These are phyloP conservation scores for Mus minutoides DNA, from an alignment of 2,797 vertebrate genomes.

Conservation along the genomic window DNA sequence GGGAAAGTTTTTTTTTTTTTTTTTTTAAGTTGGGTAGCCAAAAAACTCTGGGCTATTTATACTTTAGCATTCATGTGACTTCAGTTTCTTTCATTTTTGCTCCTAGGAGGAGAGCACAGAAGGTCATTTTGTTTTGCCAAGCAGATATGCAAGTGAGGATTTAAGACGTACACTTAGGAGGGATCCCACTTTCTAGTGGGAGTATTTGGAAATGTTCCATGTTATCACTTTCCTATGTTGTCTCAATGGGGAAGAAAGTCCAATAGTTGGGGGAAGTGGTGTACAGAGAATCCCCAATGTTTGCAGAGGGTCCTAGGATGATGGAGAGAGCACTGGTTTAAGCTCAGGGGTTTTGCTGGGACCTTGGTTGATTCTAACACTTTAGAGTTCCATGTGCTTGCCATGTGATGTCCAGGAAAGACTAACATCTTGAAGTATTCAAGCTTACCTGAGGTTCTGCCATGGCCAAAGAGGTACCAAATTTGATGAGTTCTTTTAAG, in stretches of 20 bases:
- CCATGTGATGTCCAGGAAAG: conserved; percentile 27
- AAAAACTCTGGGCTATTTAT: conserved; percentile 82
- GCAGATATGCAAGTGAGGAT: conserved; percentile 45
- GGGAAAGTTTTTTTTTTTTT: conserved; percentile 60
- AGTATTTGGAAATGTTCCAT: fast-evolving
- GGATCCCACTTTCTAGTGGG: conserved; percentile 61
- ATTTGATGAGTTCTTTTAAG: background rate
- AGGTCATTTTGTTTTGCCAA: conserved; percentile 71
- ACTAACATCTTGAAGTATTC: background rate
- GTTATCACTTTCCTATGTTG: background rate
- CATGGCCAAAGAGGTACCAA: background rate
- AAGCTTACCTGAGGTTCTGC: background rate
- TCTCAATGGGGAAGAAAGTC: fast-evolving
- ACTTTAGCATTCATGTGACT: conserved; percentile 79
- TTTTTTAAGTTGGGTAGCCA: conserved; percentile 79
- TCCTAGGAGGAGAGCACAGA: conserved; percentile 72
- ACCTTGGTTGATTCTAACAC: background rate
- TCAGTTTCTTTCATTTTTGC: conserved; percentile 75
- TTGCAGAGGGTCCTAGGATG: background rate
- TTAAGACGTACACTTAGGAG: conserved; percentile 70
- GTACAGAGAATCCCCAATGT: background rate
- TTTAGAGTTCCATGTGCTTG: conserved; percentile 45
- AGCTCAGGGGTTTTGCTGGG: background rate
- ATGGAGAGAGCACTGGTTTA: conserved; percentile 31
- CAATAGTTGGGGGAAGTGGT: fast-evolving